These are phyloP conservation scores for Tadarida brasiliensis DNA, from an alignment of 2,797 vertebrate species.

Conservation along the genomic window DNA sequence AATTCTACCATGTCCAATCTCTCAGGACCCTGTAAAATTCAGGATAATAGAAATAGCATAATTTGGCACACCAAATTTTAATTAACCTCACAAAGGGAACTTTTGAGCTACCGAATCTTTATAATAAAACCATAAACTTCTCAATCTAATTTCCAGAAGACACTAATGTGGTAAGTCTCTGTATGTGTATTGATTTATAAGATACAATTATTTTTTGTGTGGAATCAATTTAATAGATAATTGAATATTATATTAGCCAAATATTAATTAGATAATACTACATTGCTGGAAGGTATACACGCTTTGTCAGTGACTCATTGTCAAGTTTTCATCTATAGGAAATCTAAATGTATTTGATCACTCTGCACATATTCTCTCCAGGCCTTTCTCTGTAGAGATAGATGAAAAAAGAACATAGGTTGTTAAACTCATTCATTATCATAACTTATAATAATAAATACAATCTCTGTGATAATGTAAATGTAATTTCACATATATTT, in stretches of 20 bases:
- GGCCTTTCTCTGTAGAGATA: not conserved
- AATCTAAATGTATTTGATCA: not conserved
- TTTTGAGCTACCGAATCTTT: not conserved
- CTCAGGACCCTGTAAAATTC: not conserved
- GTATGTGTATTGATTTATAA: not conserved
- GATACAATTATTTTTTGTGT: not conserved
- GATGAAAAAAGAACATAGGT: not conserved
- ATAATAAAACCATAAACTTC: not conserved
- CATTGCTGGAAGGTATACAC: not conserved
- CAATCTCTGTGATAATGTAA: not conserved
- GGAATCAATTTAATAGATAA: conserved; percentile 4
- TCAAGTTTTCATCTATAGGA: not conserved
- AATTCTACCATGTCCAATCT: not conserved
- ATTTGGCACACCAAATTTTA: conserved; percentile 44
- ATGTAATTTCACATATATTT: not conserved
- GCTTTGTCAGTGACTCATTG: not conserved
- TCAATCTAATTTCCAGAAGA: conserved; percentile 4
- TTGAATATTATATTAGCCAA: not conserved
- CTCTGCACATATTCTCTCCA: not conserved
- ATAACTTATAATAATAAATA: not conserved
- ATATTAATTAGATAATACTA: not conserved
- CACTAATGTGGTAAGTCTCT: not conserved
- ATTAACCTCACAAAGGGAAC: not conserved
- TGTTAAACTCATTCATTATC: not conserved
- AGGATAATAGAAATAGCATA: conserved; percentile 16